Conservation (phyloP, 37 sponge, comb jelly and placozoan genomes). For the Chondrilla cf. caribensis region DNA sequence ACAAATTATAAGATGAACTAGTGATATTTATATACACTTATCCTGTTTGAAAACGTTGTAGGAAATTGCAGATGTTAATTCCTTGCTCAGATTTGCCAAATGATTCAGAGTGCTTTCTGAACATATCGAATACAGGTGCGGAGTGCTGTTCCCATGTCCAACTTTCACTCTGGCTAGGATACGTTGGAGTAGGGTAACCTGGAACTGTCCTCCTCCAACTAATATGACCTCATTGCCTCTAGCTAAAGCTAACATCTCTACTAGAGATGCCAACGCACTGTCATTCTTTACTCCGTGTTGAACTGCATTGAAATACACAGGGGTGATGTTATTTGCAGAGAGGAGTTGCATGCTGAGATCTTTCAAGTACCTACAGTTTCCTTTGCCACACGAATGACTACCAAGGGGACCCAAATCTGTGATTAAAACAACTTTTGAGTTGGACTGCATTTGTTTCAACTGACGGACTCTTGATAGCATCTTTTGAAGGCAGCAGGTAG, state of each 20-base stretch:
- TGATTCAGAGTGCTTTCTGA: background rate
- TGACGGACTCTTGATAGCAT: background rate
- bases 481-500: background rate
- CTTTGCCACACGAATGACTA: background rate
- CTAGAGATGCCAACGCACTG: background rate
- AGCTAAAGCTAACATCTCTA: background rate
- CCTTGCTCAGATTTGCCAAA: background rate
- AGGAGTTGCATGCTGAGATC: background rate
- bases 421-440: background rate
- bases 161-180: background rate
- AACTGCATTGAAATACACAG: background rate
- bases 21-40: no score
- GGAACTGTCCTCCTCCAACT: slow-evolving; percentile 18
- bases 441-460: background rate
- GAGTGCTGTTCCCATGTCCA: background rate
- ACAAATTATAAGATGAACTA: no score
- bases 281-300: background rate
- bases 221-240: background rate
- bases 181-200: background rate
- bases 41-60: background rate
- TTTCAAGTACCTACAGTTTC: no score
- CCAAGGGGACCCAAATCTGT: slow-evolving; percentile 6
- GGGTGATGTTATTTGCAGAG: background rate
- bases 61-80: background rate
- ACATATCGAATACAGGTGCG: background rate